Evolutionary conservation across 2,113 vertebrate genomes (phyloP).

Genomic region (Conger conger): DNA sequence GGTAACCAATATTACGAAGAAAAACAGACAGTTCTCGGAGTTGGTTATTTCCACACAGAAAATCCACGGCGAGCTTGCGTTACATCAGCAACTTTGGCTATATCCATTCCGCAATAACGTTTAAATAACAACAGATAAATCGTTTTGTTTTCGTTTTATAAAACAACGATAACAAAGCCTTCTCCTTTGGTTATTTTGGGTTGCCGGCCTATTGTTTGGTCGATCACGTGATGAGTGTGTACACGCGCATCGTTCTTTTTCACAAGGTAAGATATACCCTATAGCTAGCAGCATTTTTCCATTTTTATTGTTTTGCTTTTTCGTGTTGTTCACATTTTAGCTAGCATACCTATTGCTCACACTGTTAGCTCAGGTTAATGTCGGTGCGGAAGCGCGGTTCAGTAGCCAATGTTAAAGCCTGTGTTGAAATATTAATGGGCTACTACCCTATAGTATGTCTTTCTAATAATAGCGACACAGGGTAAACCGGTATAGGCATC

Average conservation of each 20-base stretch:
- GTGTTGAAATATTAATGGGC: background rate
- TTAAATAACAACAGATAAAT: background rate
- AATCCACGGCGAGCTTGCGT: background rate
- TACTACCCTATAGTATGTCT: background rate
- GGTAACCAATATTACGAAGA: slow-evolving; percentile 1
- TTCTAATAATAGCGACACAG: slow-evolving; percentile 2
- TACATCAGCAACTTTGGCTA: background rate
- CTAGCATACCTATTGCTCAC: background rate
- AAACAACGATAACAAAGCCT: no score
- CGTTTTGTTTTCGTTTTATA: background rate
- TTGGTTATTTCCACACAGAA: background rate
- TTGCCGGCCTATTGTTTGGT: background rate
- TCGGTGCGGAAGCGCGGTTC: background rate
- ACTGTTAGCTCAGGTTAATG: background rate
- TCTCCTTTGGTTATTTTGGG: background rate
- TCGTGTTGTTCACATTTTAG: background rate
- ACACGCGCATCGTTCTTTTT: background rate
- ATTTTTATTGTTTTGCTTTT: background rate
- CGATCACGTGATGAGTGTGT: background rate
- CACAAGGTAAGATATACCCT: background rate
- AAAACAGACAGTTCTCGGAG: background rate
- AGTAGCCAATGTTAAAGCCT: background rate
- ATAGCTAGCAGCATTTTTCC: background rate
- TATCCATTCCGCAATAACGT: background rate
- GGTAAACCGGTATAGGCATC: background rate